Evolutionary conservation across 2,888 invertebrate species (phyloP).

Genomic region (Merodon equestris): DNA sequence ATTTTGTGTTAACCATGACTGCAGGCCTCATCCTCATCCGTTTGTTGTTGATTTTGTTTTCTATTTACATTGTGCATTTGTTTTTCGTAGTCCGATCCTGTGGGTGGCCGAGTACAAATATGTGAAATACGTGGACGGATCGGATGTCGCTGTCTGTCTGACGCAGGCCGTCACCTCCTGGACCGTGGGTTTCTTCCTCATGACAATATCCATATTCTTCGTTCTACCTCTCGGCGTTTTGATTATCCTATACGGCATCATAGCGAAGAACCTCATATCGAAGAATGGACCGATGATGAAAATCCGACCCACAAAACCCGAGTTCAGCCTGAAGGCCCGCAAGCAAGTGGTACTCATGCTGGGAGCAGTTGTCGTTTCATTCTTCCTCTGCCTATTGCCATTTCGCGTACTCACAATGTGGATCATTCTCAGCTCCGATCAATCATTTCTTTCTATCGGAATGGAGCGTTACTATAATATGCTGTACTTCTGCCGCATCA

Average conservation of each 20-base stretch:
- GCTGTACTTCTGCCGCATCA: conserved; percentile 90
- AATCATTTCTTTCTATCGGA: conserved; percentile 84
- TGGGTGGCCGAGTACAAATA: conserved; percentile 87
- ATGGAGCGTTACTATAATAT: conserved; percentile 90
- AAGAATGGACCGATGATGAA: conserved; percentile 82
- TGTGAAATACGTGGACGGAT: conserved; percentile 85
- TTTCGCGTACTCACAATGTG: conserved; percentile 90
- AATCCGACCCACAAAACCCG: conserved; percentile 85
- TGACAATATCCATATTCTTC: conserved; percentile 89
- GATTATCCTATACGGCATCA: conserved; percentile 89
- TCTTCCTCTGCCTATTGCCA: conserved; percentile 93
- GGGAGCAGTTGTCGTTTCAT: conserved; percentile 91
- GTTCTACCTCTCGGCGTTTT: conserved; percentile 89
- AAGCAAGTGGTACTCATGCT: conserved; percentile 93
- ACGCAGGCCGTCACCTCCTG: conserved; percentile 88
- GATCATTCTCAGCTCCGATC: conserved; percentile 88
- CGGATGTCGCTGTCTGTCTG: conserved; percentile 86
- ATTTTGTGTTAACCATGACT: conserved; percentile 20
- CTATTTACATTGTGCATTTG: conserved; percentile 74
- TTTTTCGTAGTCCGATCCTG: conserved; percentile 88
- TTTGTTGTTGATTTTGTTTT: conserved; percentile 21
- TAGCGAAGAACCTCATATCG: conserved; percentile 89
- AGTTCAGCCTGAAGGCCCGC: conserved; percentile 86
- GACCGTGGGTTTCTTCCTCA: conserved; percentile 88
- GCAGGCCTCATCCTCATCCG: conserved; percentile 18